Percentiles rank a stretch among this genome's conserved stretches.
Conservation (phyloP, 1,140 invertebrate species). For the Panulirus ornatus region DNA sequence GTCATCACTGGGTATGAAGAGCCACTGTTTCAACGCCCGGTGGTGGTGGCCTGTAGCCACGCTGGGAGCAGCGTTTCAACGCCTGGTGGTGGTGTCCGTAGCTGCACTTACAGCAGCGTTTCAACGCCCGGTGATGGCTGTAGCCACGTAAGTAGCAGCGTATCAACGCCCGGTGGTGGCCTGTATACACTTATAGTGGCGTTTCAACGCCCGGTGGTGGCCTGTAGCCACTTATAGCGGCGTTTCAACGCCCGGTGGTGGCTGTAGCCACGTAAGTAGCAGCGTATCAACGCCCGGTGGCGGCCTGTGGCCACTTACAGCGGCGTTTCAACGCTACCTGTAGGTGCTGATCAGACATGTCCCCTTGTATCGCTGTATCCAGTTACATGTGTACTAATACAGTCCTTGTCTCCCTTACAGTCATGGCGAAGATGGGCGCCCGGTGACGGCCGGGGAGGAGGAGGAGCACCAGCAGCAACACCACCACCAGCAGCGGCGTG, state of each 20-base stretch:
- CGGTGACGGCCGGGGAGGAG: constrained; percentile 29
- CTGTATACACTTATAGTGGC: background rate
- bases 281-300: background rate
- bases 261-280: background rate
- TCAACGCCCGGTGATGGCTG: background rate
- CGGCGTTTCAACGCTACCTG: background rate
- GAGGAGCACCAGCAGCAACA: no score
- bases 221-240: background rate
- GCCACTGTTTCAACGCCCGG: background rate
- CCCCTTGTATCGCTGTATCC: background rate
- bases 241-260: background rate
- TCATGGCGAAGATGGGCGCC: background rate
- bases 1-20: no score
- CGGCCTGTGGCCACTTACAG: background rate
- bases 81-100: no score
- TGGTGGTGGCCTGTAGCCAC: background rate
- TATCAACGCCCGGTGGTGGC: background rate
- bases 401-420: background rate
- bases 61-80: background rate
- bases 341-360: background rate
- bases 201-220: background rate
- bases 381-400: background rate
- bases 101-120: background rate
- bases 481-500: background rate
- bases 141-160: background rate